Evolutionary conservation across 1,140 invertebrate species (phyloP), one percentile per base, ranked within the genome.

Genomic region (Augochlora pura): DNA sequence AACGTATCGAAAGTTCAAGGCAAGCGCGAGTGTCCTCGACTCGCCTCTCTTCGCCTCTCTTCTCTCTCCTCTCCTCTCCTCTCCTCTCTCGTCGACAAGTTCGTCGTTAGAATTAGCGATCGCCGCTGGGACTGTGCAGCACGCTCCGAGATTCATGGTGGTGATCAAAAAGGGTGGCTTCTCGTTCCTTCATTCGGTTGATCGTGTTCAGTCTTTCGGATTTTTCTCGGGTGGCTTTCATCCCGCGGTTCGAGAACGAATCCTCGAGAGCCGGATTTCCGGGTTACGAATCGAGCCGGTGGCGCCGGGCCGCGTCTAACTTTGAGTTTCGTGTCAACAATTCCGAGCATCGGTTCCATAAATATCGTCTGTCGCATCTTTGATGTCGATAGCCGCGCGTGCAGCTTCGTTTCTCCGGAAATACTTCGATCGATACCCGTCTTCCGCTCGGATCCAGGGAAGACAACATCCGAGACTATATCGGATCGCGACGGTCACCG

Each of bases 1-100:
- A 86, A 85, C 63, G 84, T 85, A 85, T 79, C 80, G 83, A 86
- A 86, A 86, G 84, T 86, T 86, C 83, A 86, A 86, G 84, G 83
- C 71, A 78, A 54, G 70, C 64, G 16, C 54, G 64, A 60, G 42
- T n/a, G 71, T 79, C 71, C 70, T 73, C 71, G 63, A 25, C n/a
- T 59, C 52, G 76, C 46, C 60, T 71, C 46, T 39, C 25, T 25
- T 57, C 10, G 9, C 42, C 9, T 42, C 39, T 2, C 39, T 7
- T 42, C 39, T 42, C 39, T 42, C 6, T 7, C 9, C 14, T 14
- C 14, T 14, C 1, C 42, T 46, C 42, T 46, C 42, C 2, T 12
- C 14, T 12, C 10, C 42, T 46, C 42, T 46, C 42, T 46, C 42
- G 12, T 12, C 42, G 42, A 3, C 9, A 52, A 46, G n/a, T 46